Evolutionary conservation across 2,797 vertebrate genomes (phyloP).

Genomic region (Holocentrus rufus): DNA sequence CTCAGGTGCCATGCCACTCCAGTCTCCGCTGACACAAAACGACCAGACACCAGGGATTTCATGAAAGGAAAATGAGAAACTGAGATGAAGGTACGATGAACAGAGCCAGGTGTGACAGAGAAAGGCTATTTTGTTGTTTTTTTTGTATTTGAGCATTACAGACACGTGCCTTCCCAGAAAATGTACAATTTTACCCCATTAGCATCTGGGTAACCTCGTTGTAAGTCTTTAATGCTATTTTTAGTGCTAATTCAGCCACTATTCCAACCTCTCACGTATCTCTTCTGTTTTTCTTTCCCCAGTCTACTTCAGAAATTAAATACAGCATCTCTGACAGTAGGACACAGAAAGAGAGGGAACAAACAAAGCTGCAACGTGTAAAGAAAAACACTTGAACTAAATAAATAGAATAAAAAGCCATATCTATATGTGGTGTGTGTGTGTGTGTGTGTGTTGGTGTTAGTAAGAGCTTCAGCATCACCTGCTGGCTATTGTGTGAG

Average conservation of each 20-base stretch:
- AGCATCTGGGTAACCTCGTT: constrained; percentile 36
- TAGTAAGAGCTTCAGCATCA: constrained; percentile 21
- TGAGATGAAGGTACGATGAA: constrained; percentile 15
- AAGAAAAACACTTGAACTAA: background rate
- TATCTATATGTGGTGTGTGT: no score
- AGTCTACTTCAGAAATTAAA: background rate
- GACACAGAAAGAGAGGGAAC: no score
- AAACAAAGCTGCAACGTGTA: no score
- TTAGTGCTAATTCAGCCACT: constrained; percentile 18
- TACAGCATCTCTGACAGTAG: background rate
- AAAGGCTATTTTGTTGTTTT: constrained; percentile 18
- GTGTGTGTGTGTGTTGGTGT: constrained; percentile 16
- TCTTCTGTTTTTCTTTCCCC: constrained; percentile 7
- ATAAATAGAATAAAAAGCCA: background rate
- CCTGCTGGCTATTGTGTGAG: constrained; percentile 18
- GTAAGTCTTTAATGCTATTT: constrained; percentile 46
- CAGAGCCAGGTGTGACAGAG: background rate
- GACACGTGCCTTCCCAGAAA: constrained; percentile 38
- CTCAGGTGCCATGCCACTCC: constrained; percentile 39
- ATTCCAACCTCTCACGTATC: constrained; percentile 10
- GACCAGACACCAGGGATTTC: constrained; percentile 22
- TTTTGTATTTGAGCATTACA: constrained; percentile 23
- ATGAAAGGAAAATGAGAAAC: constrained; percentile 27
- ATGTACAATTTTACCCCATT: constrained; percentile 45
- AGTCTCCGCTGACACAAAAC: constrained; percentile 29